Base-by-base conservation (phyloP, 2,888 invertebrate species). In the Melangyna quadrimaculata region DNA sequence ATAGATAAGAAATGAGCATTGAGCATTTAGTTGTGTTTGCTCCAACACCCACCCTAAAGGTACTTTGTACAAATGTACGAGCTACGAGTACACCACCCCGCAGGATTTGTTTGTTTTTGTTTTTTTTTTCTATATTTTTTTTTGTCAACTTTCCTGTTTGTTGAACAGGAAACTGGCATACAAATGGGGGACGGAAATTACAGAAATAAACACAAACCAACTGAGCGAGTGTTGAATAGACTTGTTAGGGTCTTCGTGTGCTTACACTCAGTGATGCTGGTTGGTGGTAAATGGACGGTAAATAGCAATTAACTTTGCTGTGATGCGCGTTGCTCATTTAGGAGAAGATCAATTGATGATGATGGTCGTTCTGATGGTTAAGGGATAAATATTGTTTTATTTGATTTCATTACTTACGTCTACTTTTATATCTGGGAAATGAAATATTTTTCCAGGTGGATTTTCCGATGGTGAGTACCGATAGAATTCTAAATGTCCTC, bases 401-500 rank as follows among this genome's bases (percentile, higher is more conserved):
- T 40, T 61, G 1, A 8, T 24, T n/a, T 55, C n/a, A 29, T 29
- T 59, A 94, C 94, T 94, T 90, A 95, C 95, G 91, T 95, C 95
- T 88, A 95, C 94, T 90, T 94, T 94, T 86, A 95, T 94, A 84
- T 94, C 95, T 35, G 94, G 94, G 86, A 94, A 94, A 1, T 94
- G 94, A 89, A 95, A 95, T 88, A 94, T 94, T 92, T 95, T 95
- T 5, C 94, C 94, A 40, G 94, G 93, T 0, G 95, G 95, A 78
- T 92, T 93, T 89, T 95, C 95, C 12, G 94, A 94, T 0, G 95
- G 95, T 19, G 95, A 94, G 89, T 94, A 95, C 87, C 95, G 93
- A 91, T 94, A 95, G 92, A 95, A 95, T 92, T 95, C 95, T 90
- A 94, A 93, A 88, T 94, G 93, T 57, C 95, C 95, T 88, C 95